phyloP scores from a whole-genome alignment of 2,888 invertebrate species.

The Dryomyza anilis region DNA sequence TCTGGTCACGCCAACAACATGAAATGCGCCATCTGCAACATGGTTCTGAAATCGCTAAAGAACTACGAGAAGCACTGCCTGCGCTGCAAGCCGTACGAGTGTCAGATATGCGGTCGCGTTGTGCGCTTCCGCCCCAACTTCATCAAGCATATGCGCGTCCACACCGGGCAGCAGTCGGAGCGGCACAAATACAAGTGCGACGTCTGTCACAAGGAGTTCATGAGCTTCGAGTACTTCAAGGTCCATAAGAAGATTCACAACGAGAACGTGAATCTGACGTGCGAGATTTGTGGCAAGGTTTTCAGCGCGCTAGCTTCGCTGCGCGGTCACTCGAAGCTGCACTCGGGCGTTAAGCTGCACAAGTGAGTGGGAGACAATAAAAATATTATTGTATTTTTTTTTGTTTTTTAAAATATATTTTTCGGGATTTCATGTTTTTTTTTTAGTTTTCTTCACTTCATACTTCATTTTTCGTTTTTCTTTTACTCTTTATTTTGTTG shows the following conservation, averaged over 20 bases:
- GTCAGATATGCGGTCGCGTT: conserved; percentile 60
- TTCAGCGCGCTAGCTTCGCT: conserved; percentile 62
- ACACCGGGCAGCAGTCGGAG: conserved; percentile 59
- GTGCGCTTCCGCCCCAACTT: conserved; percentile 61
- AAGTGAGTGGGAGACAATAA: conserved; percentile 53
- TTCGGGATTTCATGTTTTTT: conserved; percentile 2
- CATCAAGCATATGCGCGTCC: conserved; percentile 61
- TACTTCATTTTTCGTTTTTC: no score
- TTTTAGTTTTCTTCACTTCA: background rate
- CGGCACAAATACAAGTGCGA: conserved; percentile 64
- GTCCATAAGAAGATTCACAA: conserved; percentile 68
- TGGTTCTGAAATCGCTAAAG: conserved; percentile 59
- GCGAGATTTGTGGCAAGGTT: conserved; percentile 64
- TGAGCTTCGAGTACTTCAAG: conserved; percentile 64
- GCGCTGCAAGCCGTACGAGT: conserved; percentile 61
- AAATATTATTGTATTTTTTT: background rate
- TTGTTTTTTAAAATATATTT: no score
- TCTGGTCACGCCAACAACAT: conserved; percentile 61
- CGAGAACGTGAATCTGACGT: conserved; percentile 64
- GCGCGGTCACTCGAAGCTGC: conserved; percentile 59
- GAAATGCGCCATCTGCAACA: conserved; percentile 61
- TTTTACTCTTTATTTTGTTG: no score
- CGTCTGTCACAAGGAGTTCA: conserved; percentile 65
- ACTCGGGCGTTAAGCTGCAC: conserved; percentile 60
- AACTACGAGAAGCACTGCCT: conserved; percentile 61